Percentiles rank a stretch among this genome's conserved stretches.
Conservation (phyloP, 2,113 vertebrate genomes). For the Anoplopoma fimbria region DNA sequence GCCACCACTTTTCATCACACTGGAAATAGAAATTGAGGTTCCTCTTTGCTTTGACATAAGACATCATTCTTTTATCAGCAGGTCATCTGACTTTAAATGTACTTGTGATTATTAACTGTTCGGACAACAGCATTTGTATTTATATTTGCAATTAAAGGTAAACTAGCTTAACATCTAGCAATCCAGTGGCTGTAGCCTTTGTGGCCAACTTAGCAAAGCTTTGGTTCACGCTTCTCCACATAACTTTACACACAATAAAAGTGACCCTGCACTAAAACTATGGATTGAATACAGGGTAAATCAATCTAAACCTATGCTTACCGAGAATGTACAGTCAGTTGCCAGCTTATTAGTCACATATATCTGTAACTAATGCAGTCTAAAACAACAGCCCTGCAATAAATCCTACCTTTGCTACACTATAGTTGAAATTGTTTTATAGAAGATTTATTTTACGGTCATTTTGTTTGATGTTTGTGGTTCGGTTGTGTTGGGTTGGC, state of each 20-base stretch:
- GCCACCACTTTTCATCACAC: constrained; percentile 51
- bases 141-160: not conserved
- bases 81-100: not conserved
- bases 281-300: no score
- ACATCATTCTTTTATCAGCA: constrained; percentile 20
- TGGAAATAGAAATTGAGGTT: constrained; percentile 69
- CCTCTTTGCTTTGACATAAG: constrained; percentile 67
- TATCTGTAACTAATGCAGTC: not conserved
- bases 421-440: not conserved
- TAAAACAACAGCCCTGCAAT: not conserved
- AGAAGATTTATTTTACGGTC: not conserved
- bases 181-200: no score
- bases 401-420: not conserved
- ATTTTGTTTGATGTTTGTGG: not conserved
- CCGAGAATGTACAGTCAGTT: not conserved
- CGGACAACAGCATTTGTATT: not conserved
- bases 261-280: not conserved
- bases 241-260: not conserved
- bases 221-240: not conserved
- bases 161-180: not conserved
- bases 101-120: not conserved
- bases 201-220: not conserved
- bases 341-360: not conserved
- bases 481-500: not conserved
- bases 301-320: not conserved